Conservation (phyloP, 2,113 vertebrate genomes). For the Dipodomys ordii region DNA sequence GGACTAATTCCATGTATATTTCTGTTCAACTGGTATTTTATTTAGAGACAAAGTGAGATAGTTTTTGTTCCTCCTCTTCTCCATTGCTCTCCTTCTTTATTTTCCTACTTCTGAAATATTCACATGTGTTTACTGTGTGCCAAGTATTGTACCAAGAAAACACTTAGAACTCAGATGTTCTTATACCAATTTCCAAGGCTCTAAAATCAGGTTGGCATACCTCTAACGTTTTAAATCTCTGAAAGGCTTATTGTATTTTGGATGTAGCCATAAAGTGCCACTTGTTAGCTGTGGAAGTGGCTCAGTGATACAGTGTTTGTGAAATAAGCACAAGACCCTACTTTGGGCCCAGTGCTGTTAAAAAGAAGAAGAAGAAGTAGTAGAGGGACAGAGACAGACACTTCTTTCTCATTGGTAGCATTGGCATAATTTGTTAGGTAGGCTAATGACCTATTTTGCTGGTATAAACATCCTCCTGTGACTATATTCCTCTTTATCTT, state of each 20-base stretch:
- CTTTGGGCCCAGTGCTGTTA: no score
- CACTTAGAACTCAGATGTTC: neutral
- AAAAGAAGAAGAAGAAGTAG: no score
- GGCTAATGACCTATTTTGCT: neutral
- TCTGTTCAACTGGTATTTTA: conserved; percentile 14
- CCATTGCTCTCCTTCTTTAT: neutral
- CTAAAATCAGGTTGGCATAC: neutral
- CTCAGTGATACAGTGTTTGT: no score
- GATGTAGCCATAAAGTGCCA: neutral
- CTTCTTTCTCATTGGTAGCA: neutral
- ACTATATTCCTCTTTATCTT: neutral
- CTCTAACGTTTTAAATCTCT: neutral
- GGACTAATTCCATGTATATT: neutral
- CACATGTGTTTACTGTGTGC: neutral
- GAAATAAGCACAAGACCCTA: no score
- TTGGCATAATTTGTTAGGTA: neutral
- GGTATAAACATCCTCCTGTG: neutral
- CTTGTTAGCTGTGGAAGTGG: no score
- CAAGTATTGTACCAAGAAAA: neutral
- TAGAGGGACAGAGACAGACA: no score
- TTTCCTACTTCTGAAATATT: neutral
- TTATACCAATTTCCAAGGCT: neutral
- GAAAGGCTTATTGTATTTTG: neutral
- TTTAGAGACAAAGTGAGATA: conserved; percentile 1
- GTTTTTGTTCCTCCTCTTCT: neutral